Evolutionary conservation across 2,797 vertebrate genomes (phyloP).

Genomic region (Sciurus carolinensis): DNA sequence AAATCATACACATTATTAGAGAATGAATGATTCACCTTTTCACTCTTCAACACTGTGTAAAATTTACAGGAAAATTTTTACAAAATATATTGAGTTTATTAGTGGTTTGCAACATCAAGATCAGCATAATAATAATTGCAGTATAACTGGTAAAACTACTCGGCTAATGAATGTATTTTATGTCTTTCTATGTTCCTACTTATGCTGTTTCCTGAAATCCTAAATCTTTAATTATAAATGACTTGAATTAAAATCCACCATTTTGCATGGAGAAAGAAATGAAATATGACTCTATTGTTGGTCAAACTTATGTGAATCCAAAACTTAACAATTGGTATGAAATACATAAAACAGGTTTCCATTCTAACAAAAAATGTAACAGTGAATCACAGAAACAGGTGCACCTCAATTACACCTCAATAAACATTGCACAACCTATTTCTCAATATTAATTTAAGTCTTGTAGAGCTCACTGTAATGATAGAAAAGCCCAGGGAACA

Average conservation of each 20-base stretch:
- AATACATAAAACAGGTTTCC: slow-evolving; percentile 74
- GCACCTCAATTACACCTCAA: neutral
- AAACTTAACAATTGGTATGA: slow-evolving; percentile 64
- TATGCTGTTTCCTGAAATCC: neutral
- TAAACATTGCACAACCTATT: slow-evolving; percentile 56
- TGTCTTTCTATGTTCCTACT: neutral
- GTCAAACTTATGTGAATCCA: slow-evolving; percentile 70
- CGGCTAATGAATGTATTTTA: slow-evolving; percentile 8
- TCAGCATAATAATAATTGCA: slow-evolving; percentile 36
- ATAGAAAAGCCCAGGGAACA: slow-evolving; percentile 1
- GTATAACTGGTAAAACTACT: neutral
- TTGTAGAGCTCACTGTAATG: neutral
- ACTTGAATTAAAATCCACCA: slow-evolving; percentile 38
- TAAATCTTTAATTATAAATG: slow-evolving; percentile 57
- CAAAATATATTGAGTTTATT: slow-evolving; percentile 18
- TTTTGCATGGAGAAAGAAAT: neutral
- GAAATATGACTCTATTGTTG: slow-evolving; percentile 65
- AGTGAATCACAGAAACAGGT: slow-evolving; percentile 68
- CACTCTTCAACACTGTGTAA: neutral
- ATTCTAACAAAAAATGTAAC: slow-evolving; percentile 23
- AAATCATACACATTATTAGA: neutral
- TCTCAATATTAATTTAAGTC: neutral
- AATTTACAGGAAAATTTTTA: neutral
- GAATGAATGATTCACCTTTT: neutral
- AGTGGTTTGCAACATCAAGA: neutral